Evolutionary conservation across 2,888 invertebrate species (phyloP).

Genomic region (Perdita meconis): DNA sequence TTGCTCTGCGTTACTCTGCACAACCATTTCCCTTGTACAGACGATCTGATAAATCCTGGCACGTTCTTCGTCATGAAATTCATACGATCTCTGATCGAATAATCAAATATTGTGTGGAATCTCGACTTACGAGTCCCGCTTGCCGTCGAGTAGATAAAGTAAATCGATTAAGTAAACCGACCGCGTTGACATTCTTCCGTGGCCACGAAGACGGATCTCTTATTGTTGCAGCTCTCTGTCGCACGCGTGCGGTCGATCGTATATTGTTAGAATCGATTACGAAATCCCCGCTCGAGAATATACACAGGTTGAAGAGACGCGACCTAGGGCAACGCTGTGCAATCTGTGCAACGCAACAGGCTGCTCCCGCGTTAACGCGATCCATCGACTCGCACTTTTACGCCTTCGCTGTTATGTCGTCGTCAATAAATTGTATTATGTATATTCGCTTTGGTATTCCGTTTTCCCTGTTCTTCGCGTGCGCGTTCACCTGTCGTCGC

Average conservation of each 20-base stretch:
- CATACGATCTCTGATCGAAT: too few species aligned
- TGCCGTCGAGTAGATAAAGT: too few species aligned
- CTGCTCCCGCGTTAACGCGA: slow-evolving; percentile 35
- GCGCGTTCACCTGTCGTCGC: not conserved
- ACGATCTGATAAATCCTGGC: too few species aligned
- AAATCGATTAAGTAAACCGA: too few species aligned
- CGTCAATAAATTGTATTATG: slow-evolving; percentile 35
- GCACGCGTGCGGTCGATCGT: not conserved
- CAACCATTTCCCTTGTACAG: too few species aligned
- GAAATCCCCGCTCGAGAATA: slow-evolving; percentile 34
- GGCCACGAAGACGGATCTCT: not conserved
- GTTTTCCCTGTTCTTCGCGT: slow-evolving; percentile 2
- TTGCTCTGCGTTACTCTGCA: too few species aligned
- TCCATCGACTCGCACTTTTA: slow-evolving; percentile 35
- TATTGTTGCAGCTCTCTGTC: not conserved
- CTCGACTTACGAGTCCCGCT: too few species aligned
- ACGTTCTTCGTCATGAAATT: too few species aligned
- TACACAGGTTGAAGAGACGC: not conserved
- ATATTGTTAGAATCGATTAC: slow-evolving; percentile 24
- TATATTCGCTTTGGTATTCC: slow-evolving; percentile 22
- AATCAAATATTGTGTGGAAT: too few species aligned
- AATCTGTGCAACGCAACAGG: slow-evolving; percentile 46
- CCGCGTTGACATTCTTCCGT: not conserved
- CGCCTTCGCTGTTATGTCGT: slow-evolving; percentile 35
- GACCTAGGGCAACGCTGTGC: slow-evolving; percentile 36